phyloP scores from a whole-genome alignment of 2,113 vertebrate genomes.

The Cyprinodon variegatus region DNA sequence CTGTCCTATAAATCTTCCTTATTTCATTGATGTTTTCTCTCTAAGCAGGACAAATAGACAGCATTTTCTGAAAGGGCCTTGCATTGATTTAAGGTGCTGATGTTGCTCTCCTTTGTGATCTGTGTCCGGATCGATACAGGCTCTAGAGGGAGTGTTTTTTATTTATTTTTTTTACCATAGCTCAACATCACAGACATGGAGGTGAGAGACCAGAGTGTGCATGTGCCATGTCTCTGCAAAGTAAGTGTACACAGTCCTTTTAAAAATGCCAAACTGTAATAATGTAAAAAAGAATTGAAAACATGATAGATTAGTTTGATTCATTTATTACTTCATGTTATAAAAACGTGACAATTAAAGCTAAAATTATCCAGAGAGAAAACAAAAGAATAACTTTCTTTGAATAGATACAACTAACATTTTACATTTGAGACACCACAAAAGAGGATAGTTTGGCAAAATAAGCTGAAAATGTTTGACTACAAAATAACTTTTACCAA shows the following conservation, averaged over 20 bases:
- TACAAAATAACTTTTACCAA: neutral
- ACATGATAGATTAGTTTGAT: neutral
- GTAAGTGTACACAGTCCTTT: neutral
- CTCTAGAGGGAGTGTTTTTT: constrained; percentile 31
- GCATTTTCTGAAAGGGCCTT: constrained; percentile 50
- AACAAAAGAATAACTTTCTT: too few relatives aligned
- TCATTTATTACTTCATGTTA: neutral
- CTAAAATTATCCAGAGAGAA: too few relatives aligned
- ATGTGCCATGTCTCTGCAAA: constrained; percentile 1
- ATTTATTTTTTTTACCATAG: constrained; percentile 30
- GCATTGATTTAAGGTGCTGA: constrained; percentile 73
- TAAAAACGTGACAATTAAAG: neutral
- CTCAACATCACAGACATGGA: constrained; percentile 58
- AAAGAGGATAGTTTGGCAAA: neutral
- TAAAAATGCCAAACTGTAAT: neutral
- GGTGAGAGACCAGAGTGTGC: constrained; percentile 31
- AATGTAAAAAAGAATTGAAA: neutral
- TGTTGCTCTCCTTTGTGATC: constrained; percentile 66
- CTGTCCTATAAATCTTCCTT: neutral
- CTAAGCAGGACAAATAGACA: constrained; percentile 21
- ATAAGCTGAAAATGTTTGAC: neutral
- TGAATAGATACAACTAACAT: too few relatives aligned
- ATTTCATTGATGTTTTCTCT: constrained; percentile 14
- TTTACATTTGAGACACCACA: neutral
- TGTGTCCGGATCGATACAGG: constrained; percentile 70